Evolutionary conservation across 2,113 vertebrate species (phyloP).

Genomic region (Cranoglanis bouderius): DNA sequence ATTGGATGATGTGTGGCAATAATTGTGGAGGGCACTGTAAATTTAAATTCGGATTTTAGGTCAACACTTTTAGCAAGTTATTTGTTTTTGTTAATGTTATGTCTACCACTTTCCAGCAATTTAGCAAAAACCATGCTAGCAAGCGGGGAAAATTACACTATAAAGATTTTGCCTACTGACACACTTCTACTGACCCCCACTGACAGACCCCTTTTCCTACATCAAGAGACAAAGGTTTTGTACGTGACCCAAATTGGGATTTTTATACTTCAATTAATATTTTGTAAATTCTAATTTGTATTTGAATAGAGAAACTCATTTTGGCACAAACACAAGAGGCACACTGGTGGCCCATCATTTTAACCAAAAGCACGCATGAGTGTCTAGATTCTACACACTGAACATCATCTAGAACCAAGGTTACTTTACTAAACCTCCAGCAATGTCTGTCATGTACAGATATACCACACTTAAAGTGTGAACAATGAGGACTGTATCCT

Average conservation of each 20-base stretch:
- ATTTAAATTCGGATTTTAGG: too few species aligned
- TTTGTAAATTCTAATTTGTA: neutral
- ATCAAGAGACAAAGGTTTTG: neutral
- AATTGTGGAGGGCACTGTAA: neutral
- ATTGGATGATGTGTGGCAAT: neutral
- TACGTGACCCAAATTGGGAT: neutral
- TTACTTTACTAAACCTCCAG: neutral
- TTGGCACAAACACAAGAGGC: neutral
- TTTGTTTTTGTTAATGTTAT: neutral
- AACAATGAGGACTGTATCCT: neutral
- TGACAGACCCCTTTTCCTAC: neutral
- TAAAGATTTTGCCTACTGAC: neutral
- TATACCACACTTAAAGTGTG: neutral
- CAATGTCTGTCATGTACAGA: neutral
- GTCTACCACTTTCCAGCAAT: neutral
- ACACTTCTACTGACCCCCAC: neutral
- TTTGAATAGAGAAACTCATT: neutral
- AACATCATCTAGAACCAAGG: neutral
- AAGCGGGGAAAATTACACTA: neutral
- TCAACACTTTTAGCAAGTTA: neutral
- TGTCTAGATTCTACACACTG: neutral
- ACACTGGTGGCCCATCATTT: neutral
- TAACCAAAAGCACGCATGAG: neutral
- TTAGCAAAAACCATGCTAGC: neutral
- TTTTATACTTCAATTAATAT: neutral